Evolutionary conservation across 2,113 vertebrate species (phyloP).

Genomic region (Struthidea cinerea): DNA sequence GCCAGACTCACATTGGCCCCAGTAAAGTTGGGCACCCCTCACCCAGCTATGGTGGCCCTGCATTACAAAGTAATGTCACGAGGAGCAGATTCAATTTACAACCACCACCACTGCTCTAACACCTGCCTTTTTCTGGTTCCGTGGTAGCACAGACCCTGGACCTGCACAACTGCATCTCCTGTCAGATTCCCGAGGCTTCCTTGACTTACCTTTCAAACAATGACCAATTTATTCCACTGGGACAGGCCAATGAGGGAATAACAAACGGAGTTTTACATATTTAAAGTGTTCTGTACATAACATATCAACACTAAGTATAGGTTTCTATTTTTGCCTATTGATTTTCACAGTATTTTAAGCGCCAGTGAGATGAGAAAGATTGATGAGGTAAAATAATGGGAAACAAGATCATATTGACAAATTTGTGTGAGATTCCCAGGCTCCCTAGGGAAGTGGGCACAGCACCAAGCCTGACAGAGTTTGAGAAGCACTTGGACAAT

Average conservation of each 20-base stretch:
- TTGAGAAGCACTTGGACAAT: neutral
- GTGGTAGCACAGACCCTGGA: rapidly evolving
- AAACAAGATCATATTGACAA: neutral
- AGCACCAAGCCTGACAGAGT: neutral
- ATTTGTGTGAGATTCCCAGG: too few relatives aligned
- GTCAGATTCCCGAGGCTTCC: neutral
- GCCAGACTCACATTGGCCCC: rapidly evolving
- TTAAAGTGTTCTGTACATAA: neutral
- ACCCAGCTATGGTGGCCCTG: rapidly evolving
- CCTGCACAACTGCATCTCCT: neutral
- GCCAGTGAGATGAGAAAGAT: neutral
- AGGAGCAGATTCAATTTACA: neutral
- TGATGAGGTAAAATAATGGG: neutral
- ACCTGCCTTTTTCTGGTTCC: neutral
- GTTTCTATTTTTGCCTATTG: neutral
- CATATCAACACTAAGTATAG: neutral
- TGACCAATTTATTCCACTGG: neutral
- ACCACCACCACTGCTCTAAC: neutral
- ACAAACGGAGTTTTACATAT: rapidly evolving
- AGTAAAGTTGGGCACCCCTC: neutral
- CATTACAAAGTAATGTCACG: rapidly evolving
- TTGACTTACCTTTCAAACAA: neutral
- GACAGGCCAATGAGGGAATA: neutral
- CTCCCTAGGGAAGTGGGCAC: neutral
- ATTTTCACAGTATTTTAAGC: neutral